phyloP scores from a whole-genome alignment of 2,888 invertebrate species.

The Drosophila heteroneura region DNA sequence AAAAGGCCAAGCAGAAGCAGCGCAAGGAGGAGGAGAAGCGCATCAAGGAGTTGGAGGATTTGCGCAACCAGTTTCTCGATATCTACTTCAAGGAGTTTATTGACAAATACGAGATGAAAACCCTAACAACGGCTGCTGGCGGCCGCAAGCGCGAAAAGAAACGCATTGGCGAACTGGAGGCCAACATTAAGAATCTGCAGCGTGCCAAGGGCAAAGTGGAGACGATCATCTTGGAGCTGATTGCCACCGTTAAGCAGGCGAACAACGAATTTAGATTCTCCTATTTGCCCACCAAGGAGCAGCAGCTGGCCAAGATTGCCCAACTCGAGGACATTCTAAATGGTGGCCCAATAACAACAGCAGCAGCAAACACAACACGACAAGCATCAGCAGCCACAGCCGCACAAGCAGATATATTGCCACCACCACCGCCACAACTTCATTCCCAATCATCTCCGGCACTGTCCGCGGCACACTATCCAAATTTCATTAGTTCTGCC shows the following conservation, averaged over 20 bases:
- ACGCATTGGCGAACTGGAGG: slow-evolving; percentile 83
- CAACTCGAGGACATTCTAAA: slow-evolving; percentile 65
- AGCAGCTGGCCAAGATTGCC: slow-evolving; percentile 81
- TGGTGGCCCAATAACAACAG: slow-evolving; percentile 20
- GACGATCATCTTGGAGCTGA: slow-evolving; percentile 83
- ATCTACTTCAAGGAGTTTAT: slow-evolving; percentile 84
- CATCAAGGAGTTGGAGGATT: slow-evolving; percentile 82
- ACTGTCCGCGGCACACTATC: slow-evolving; percentile 25
- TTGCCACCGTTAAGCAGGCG: slow-evolving; percentile 83
- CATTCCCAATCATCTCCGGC: not conserved
- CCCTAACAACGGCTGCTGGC: slow-evolving; percentile 70
- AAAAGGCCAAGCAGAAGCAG: slow-evolving; percentile 85
- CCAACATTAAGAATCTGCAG: slow-evolving; percentile 84
- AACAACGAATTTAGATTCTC: slow-evolving; percentile 84
- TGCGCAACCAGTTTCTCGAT: slow-evolving; percentile 83
- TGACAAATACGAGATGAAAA: slow-evolving; percentile 82
- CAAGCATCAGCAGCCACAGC: slow-evolving; percentile 29
- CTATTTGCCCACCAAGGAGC: slow-evolving; percentile 85
- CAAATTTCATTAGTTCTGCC: slow-evolving; percentile 54
- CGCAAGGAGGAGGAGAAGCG: slow-evolving; percentile 85
- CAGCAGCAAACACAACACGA: slow-evolving; percentile 5
- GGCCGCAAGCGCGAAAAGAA: slow-evolving; percentile 84
- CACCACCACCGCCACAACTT: not conserved
- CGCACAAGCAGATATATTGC: slow-evolving; percentile 5
- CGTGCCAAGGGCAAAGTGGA: slow-evolving; percentile 84